Base-by-base conservation (phyloP, 2,113 vertebrate species). In the Tyrannus savana region DNA sequence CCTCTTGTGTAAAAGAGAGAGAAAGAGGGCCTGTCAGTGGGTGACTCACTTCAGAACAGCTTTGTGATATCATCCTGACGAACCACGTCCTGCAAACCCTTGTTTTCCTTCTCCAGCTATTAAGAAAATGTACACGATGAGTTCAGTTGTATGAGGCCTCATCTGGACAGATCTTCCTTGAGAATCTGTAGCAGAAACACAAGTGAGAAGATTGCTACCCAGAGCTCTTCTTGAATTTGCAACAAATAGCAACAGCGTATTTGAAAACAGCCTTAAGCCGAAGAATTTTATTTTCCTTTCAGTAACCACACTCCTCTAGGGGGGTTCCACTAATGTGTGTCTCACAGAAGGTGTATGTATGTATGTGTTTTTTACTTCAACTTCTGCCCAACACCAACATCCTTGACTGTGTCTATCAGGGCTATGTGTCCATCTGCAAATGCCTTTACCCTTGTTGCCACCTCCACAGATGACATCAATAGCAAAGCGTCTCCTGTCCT, bases 401-500 rank as follows among this genome's bases (percentile, higher is more conserved):
- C 62, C 84, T 55, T 82, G 30, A 39, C 56, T 64, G 11, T 9
- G 37, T 84, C 73, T 58, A 12, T 81, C 41, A 44, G 44, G 69
- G 84, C 44, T 41, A 62, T 13, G 18, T 59, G 67, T 62, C 42
- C 53, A 67, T 66, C 75, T 91, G 58, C 1, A 1, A 25, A 79
- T 5, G 19, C 41, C 80, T 69, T 82, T 19, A 62, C 33, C 28
- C 49, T 67, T 76, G 74, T 76, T 2, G 1, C 69, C 71, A 79
- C 25, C n/a, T 92, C 41, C 50, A 24, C 1, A 1, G 63, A 42
- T 93, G 53, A 68, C 31, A 90, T n/a, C 60, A 64, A 73, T 7
- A 80, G 46, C 37, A 83, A 96, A 94, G 49, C 74, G 89, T 66
- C 67, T 93, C 41, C 49, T 79, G 56, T 35, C 23, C 49, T 77